Percentiles rank a stretch among this genome's conserved stretches.
Conservation (phyloP, 2,888 invertebrate species). For the Epinotia ramella region DNA sequence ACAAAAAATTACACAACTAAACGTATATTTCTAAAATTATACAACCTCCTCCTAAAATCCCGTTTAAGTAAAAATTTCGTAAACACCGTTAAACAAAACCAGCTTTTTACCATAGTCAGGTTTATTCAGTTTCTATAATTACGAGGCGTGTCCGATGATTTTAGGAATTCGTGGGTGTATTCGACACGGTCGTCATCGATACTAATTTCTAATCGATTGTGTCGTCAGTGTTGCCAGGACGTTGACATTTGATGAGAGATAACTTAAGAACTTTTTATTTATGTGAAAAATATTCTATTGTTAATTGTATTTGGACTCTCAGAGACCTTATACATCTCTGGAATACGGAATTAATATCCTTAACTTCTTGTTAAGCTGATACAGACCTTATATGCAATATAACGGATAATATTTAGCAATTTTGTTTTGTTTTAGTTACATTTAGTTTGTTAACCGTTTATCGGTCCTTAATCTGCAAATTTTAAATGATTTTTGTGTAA, state of each 20-base stretch:
- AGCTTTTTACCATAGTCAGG: conserved; percentile 48
- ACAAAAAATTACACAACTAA: neutral
- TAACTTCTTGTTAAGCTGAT: too few species aligned
- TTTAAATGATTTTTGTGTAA: too few species aligned
- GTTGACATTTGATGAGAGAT: conserved; percentile 27
- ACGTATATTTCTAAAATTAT: neutral
- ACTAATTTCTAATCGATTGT: conserved; percentile 42
- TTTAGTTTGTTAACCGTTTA: too few species aligned
- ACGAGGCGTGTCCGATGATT: conserved; percentile 59
- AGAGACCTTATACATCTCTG: too few species aligned
- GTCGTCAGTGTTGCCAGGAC: conserved; percentile 40
- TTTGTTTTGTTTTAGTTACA: too few species aligned
- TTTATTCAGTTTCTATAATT: conserved; percentile 57
- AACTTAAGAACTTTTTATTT: too few species aligned
- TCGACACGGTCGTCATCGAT: conserved; percentile 57
- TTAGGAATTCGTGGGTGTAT: conserved; percentile 60
- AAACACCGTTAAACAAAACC: conserved; percentile 29
- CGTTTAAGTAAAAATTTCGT: conserved; percentile 30
- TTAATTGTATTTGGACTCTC: too few species aligned
- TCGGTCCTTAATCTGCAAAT: too few species aligned
- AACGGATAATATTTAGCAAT: too few species aligned
- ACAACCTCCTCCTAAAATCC: neutral
- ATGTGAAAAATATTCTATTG: too few species aligned
- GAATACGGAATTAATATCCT: too few species aligned
- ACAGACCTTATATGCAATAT: too few species aligned